Evolutionary conservation across 1,140 invertebrate species (phyloP).

Genomic region (Saccostrea glomerata): DNA sequence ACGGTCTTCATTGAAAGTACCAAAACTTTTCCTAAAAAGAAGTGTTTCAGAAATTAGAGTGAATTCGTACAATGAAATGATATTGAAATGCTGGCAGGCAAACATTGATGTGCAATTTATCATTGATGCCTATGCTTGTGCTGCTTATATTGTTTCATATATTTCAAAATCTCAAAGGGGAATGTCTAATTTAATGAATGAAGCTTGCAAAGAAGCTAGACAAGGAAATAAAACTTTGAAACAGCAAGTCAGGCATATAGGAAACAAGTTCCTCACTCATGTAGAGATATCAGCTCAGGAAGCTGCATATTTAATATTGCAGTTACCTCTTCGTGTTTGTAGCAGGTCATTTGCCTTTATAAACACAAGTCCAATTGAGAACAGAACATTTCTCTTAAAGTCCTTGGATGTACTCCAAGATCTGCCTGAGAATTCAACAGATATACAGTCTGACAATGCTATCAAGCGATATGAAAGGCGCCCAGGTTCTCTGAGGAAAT

Average conservation of each 20-base stretch:
- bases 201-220: conserved; percentile 55
- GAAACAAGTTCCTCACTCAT: conserved; percentile 56
- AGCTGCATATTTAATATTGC: conserved; percentile 56
- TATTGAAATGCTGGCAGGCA: conserved; percentile 57
- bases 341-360: conserved; percentile 55
- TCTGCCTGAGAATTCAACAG: conserved; percentile 49
- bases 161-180: conserved; percentile 57
- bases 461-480: conserved; percentile 48
- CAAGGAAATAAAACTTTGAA: conserved; percentile 49
- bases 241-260: conserved; percentile 52
- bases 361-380: conserved; percentile 57
- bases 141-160: conserved; percentile 55
- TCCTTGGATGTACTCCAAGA: conserved; percentile 4
- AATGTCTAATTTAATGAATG: conserved; percentile 49
- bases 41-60: conserved; percentile 48
- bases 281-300: conserved; percentile 59
- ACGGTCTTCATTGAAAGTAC: conserved; percentile 53
- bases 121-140: conserved; percentile 54
- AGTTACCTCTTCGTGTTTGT: conserved; percentile 50
- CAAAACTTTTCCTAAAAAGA: conserved; percentile 60
- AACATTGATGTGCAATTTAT: conserved; percentile 36
- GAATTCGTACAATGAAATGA: conserved; percentile 52
- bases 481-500: conserved; percentile 42
- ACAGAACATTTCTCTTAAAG: conserved; percentile 56
- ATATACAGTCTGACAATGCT: conserved; percentile 13